Evolutionary conservation across 2,113 vertebrate species (phyloP), one percentile per base, ranked within the genome.

Genomic region (Colinus virginianus): DNA sequence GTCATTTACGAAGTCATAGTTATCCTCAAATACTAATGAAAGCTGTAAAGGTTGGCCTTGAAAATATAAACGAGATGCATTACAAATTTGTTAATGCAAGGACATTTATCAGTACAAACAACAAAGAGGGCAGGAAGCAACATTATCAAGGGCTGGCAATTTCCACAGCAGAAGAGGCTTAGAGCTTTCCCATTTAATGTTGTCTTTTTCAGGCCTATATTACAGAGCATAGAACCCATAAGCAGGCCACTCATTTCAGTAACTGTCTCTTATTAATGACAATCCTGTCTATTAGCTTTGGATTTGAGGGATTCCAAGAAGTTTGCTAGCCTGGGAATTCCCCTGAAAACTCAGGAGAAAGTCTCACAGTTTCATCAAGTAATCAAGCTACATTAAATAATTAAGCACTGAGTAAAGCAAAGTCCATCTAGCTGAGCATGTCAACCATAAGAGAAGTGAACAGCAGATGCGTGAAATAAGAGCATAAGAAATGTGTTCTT

Each of bases 11-110:
- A 86, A 93, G 74, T 32, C 84, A 88, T 78, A 93, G 92, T 91
- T 95, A 93, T 58, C 63, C 38, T 53, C 77, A 93, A 93, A 96
- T 90, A 40, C 49, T 91, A 89, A 93, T 75, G 78, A 92, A 95
- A 96, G 84, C 76, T 77, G 26, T 55, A 64, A 93, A 68, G 78
- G 51, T 21, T 82, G 45, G 45, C 62, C 93, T 92, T 89, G 87
- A 90, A 92, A 62, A 76, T 80, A 94, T 83, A 93, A 96, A 93
- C 81, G 95, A 67, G 79, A 81, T 84, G 59, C 64, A 77, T 87
- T 88, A 77, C 42, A 62, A 90, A 49, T 88, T 86, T 87, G 77
- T 71, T 83, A 76, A 90, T 48, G 46, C 66, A 95, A 88, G 70
- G 68, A 55, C 70, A 90, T 91, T 90, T 84, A 93, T 78, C 43